A percentile compares a stretch with the other conserved stretches of the same genome.
Evolutionary conservation across 2,888 invertebrate genomes (phyloP).

Genomic region (Eueremaeus valkanovi): DNA sequence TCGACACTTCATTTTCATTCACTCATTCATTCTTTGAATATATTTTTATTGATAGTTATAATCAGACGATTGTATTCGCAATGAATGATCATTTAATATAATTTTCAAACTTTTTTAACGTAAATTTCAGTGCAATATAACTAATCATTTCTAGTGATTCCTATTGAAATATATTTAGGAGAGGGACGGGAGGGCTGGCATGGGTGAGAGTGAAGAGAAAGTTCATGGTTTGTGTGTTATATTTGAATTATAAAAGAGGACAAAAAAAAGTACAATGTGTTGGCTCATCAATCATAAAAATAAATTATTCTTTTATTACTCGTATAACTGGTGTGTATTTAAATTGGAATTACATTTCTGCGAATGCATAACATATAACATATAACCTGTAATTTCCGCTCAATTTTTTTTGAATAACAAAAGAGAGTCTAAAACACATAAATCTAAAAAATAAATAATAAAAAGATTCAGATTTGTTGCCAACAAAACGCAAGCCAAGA

Average conservation of each 20-base stretch:
- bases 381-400: conserved; percentile 4
- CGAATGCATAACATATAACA: neutral
- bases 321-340: conserved; percentile 9
- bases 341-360: neutral
- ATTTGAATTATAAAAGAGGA: conserved; percentile 11
- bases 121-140: neutral
- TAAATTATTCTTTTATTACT: neutral
- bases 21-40: too few relatives aligned
- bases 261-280: neutral
- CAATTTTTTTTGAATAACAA: neutral
- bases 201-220: neutral
- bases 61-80: neutral
- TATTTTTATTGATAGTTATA: conserved; percentile 10
- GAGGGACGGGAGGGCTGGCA: neutral
- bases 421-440: neutral
- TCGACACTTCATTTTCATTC: too few relatives aligned
- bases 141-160: conserved; percentile 6
- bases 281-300: neutral
- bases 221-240: conserved; percentile 1
- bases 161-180: neutral
- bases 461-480: too few relatives aligned
- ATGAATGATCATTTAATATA: conserved; percentile 6
- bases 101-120: neutral
- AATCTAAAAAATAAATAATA: too few relatives aligned
- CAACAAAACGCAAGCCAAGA: neutral